Percentiles rank a stretch among this genome's conserved stretches.
These are phyloP conservation scores for Maniola jurtina DNA, from an alignment of 1,140 invertebrate species.

Conservation along the genomic window DNA sequence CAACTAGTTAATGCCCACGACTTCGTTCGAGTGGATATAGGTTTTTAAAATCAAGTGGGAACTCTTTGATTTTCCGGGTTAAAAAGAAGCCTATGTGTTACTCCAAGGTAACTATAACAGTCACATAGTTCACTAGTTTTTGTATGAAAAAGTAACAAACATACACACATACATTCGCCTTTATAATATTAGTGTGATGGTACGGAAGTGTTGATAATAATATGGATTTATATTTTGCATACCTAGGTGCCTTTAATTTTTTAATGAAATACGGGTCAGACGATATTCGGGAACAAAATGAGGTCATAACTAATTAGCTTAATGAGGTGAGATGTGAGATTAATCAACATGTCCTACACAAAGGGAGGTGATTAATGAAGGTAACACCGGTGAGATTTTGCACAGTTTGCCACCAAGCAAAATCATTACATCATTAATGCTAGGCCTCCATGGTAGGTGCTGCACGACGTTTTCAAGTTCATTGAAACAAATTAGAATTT, in stretches of 20 bases:
- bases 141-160: not conserved
- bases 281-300: not conserved
- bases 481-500: too few species aligned
- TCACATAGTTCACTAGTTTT: too few species aligned
- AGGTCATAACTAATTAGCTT: constrained; percentile 11
- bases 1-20: too few species aligned
- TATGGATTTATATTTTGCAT: not conserved
- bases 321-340: constrained; percentile 12
- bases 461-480: too few species aligned
- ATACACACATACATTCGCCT: not conserved
- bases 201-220: too few species aligned
- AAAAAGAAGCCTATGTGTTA: too few species aligned
- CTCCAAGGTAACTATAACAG: too few species aligned
- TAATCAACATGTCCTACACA: constrained; percentile 13
- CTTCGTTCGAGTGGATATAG: too few species aligned
- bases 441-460: too few species aligned
- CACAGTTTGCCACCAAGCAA: constrained; percentile 1
- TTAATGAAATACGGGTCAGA: not conserved
- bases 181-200: too few species aligned
- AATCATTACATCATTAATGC: not conserved
- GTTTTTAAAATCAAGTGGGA: too few species aligned
- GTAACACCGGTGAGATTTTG: constrained; percentile 9
- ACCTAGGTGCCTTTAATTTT: not conserved
- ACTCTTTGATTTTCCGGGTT: too few species aligned
- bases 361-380: constrained; percentile 10